Base-by-base conservation (phyloP, 2,888 invertebrate genomes). In the Embidobia sp. region DNA sequence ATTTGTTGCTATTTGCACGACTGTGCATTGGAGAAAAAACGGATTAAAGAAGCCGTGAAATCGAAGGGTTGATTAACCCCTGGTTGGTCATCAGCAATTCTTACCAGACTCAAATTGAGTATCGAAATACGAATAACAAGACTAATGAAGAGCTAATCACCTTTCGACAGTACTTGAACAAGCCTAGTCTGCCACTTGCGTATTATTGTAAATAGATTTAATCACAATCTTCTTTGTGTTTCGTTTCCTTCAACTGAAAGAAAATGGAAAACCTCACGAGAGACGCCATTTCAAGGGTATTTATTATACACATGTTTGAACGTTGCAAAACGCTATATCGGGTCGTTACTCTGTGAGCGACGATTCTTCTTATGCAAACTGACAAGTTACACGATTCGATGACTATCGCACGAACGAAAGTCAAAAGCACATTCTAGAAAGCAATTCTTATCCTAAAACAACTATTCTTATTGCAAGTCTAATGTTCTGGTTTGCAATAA, bases 131-230 rank as follows among this genome's bases (percentile, higher is more conserved):
- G n/a, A n/a, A n/a, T n/a, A n/a, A n/a, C n/a, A n/a, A n/a, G n/a
- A n/a, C n/a, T n/a, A n/a, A n/a, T n/a, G n/a, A n/a, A n/a, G n/a
- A n/a, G n/a, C n/a, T n/a, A 66, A 66, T 66, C 40, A 16, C 66
- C 44, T 57, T 69, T 67, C 63, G 49, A 76, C 63, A 63, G 63
- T 76, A 76, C 75, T 76, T 76, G 75, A 69, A 69, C 63, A 69
- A 69, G 63, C 75, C 75, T 75, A 75, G 75, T 75, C 75, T 69
- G 75, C 53, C 67, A 63, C 63, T 69, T 75, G 63, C 55, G 75
- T 69, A 75, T 75, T 75, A 75, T 75, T 69, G 75, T 75, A 75
- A 63, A 75, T 75, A 75, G 75, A 69, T 8, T 61, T 53, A 53
- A 35, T 31, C 40, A 27, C 73, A 64, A 51, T 63, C 31, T 31